A percentile compares a stretch with the other conserved stretches of the same genome.
These are phyloP conservation scores for Oncorhynchus mykiss DNA, from an alignment of 2,113 vertebrate genomes.

Conservation along the genomic window DNA sequence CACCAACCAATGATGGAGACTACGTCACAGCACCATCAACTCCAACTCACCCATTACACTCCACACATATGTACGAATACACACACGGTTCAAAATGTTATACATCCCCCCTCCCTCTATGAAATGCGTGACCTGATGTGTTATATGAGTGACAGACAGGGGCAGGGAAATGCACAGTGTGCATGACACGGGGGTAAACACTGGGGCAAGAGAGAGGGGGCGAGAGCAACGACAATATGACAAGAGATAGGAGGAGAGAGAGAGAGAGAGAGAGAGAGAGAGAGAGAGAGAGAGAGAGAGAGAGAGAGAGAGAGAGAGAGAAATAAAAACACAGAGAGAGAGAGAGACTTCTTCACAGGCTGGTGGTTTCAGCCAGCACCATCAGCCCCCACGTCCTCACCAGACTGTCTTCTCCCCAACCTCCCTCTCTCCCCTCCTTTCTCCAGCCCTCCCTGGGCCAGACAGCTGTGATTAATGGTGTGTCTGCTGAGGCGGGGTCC, in stretches of 20 bases:
- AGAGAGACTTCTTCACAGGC: conserved; percentile 51
- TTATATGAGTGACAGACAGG: not conserved
- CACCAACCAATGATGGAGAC: not conserved
- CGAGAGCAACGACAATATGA: not conserved
- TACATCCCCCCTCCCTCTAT: not conserved
- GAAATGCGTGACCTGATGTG: not conserved
- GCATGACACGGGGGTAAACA: not conserved
- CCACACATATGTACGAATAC: not conserved
- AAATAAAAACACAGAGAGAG: not conserved
- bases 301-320: not conserved
- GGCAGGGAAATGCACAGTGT: not conserved
- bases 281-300: not conserved
- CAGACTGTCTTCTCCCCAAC: conserved; percentile 59
- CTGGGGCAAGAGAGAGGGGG: not conserved
- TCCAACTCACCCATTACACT: not conserved
- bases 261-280: too few relatives aligned
- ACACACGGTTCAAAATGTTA: not conserved
- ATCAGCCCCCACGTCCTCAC: conserved; percentile 35
- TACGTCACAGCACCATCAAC: not conserved
- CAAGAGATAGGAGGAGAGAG: not conserved
- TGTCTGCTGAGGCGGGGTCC: conserved; percentile 42
- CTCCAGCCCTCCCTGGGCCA: conserved; percentile 18
- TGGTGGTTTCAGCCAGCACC: conserved; percentile 58
- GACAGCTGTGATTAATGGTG: conserved; percentile 68
- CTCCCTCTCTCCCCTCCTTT: conserved; percentile 13